Evolutionary conservation across 2,888 invertebrate genomes (phyloP), one percentile per base, ranked within the genome.

Genomic region (Eulithis testata): DNA sequence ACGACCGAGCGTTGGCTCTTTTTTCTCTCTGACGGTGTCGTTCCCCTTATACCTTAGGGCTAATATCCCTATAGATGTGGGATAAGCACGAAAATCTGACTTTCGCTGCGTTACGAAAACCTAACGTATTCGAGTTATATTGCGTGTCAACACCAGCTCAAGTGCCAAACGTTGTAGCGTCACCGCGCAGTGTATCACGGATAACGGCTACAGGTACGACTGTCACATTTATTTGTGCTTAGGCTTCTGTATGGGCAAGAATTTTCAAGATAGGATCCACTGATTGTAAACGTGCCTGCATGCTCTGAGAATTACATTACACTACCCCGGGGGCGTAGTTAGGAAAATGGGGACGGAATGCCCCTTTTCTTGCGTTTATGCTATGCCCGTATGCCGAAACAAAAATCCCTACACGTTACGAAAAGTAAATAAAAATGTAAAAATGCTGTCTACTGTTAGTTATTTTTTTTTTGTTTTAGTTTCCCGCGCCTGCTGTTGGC

Each of bases 401-500:
- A 21, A 2, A 21, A 37, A 37, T 37, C 37, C 8, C n/a, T n/a
- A n/a, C n/a, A n/a, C n/a, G n/a, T n/a, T n/a, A 37, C 21, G 21
- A 37, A 37, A 37, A 3, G 37, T 37, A 14, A 14, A 49, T 12
- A 45, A 45, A 12, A 21, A 21, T 4, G n/a, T 5, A 7, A 45
- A 6, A 4, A 1, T 1, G 7, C 12, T 45, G n/a, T 4, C 6
- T n/a, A 5, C 11, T 45, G 7, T 12, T 6, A 45, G 5, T 45
- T 12, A 21, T 9, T 14, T 14, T 27, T 56, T 12, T 53, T 45
- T 72, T 65, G 8, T 85, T 85, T 14, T 79, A 91, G 91, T 91
- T 82, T 60, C 89, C 91, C 68, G 76, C 83, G 80, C 88, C 91
- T 83, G 88, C 88, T 0, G 72, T 81, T 12, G 70, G 74, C 21